Percentiles rank a stretch among this genome's conserved stretches.
Evolutionary conservation across 2,113 vertebrate genomes (phyloP).

Genomic region (Pristiophorus japonicus): DNA sequence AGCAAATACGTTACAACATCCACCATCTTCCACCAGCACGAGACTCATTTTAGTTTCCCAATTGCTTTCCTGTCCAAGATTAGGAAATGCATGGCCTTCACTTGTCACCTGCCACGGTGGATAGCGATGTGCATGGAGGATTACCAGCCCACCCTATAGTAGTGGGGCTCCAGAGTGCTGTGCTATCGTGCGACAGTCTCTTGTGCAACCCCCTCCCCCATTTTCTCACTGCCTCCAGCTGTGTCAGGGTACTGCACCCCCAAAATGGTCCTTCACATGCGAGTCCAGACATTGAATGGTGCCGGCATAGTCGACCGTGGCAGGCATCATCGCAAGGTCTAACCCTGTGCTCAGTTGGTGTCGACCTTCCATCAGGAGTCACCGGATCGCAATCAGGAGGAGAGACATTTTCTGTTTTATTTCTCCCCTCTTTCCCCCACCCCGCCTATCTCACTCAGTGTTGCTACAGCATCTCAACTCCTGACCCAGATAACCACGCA

Average conservation of each 20-base stretch:
- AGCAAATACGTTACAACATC: no score
- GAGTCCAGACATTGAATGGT: neutral
- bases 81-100: neutral
- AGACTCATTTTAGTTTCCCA: neutral
- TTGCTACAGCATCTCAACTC: neutral
- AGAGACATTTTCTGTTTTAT: neutral
- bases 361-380: neutral
- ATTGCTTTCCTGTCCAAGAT: neutral
- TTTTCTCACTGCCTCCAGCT: neutral
- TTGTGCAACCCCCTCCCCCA: neutral
- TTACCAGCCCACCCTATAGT: neutral
- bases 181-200: neutral
- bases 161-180: neutral
- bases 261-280: neutral
- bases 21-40: neutral
- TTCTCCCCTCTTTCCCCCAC: neutral
- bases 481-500: neutral
- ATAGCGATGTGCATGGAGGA: neutral
- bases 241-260: neutral
- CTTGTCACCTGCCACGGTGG: neutral
- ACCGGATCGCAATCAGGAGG: neutral
- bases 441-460: neutral
- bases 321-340: neutral
- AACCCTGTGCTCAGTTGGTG: neutral
- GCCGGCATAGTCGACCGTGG: neutral